Percentiles rank a stretch among this genome's conserved stretches.
Evolutionary conservation across 1,140 invertebrate genomes (phyloP).

Genomic region (Drosophila melanica): DNA sequence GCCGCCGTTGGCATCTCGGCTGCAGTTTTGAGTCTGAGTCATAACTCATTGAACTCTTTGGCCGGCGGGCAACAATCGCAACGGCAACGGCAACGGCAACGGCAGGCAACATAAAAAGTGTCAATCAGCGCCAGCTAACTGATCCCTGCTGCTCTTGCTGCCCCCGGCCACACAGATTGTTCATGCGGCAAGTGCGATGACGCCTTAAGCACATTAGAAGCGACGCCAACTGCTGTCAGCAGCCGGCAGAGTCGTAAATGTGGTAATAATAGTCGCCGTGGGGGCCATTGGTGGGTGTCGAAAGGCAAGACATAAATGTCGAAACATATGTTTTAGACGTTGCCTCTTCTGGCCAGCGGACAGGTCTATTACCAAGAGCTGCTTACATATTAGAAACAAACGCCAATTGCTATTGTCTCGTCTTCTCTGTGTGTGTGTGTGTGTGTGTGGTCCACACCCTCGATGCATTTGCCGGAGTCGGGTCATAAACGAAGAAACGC

Average conservation of each 20-base stretch:
- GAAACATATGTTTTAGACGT: constrained; percentile 60
- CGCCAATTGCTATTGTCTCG: constrained; percentile 5
- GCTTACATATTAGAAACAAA: constrained; percentile 17
- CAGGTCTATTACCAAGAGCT: constrained; percentile 29
- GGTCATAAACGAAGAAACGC: constrained; percentile 7
- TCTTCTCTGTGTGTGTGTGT: constrained; percentile 1
- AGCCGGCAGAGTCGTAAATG: constrained; percentile 64
- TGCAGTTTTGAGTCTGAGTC: constrained; percentile 38
- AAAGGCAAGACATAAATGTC: constrained; percentile 76
- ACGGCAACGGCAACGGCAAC: constrained; percentile 25
- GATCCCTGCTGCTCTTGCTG: no score
- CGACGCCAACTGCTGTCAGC: constrained; percentile 43
- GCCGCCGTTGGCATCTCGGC: neutral
- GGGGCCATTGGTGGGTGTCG: constrained; percentile 60
- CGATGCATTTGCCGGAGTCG: neutral
- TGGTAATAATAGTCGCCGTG: constrained; percentile 70
- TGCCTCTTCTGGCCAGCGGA: constrained; percentile 3
- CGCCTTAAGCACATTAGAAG: constrained; percentile 48
- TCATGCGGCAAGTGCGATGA: constrained; percentile 27
- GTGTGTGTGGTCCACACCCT: constrained; percentile 5
- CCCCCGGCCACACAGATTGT: no score
- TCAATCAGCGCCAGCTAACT: constrained; percentile 59
- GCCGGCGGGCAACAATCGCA: constrained; percentile 32
- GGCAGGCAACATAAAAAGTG: constrained; percentile 65
- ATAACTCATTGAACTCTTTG: constrained; percentile 76